Conservation (phyloP, 1,140 invertebrate genomes). For the Frieseomelitta varia region DNA sequence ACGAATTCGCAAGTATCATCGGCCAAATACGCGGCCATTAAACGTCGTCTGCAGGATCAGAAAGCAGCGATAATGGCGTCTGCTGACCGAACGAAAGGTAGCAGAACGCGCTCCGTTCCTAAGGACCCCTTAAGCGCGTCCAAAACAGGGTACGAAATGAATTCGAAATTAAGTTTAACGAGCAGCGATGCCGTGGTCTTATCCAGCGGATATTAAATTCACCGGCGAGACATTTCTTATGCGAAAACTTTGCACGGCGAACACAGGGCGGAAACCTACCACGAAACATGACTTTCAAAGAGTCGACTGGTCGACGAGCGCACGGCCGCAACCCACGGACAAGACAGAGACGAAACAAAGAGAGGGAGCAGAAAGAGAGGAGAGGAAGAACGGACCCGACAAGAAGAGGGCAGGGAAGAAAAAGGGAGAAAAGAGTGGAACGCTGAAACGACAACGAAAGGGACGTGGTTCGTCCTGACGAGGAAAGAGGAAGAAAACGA, state of each 20-base stretch:
- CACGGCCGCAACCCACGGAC: background rate
- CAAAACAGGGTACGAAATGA: slow-evolving; percentile 45
- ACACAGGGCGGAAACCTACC: slow-evolving; percentile 26
- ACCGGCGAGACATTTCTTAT: slow-evolving; percentile 59
- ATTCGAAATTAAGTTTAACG: slow-evolving; percentile 54
- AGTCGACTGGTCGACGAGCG: slow-evolving; percentile 17
- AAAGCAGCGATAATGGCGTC: slow-evolving; percentile 25
- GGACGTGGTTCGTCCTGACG: background rate
- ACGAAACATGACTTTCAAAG: slow-evolving; percentile 27
- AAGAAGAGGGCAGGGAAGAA: slow-evolving; percentile 21
- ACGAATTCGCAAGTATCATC: background rate
- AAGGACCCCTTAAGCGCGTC: background rate
- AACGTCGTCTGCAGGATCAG: background rate
- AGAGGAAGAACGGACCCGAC: slow-evolving; percentile 13
- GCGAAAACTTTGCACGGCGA: slow-evolving; percentile 57
- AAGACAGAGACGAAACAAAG: slow-evolving; percentile 18
- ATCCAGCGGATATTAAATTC: slow-evolving; percentile 69
- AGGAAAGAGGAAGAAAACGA: slow-evolving; percentile 9
- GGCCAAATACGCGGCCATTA: background rate
- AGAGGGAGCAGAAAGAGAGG: background rate
- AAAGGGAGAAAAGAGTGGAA: slow-evolving; percentile 15
- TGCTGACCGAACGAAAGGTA: slow-evolving; percentile 34
- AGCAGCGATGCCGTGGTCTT: slow-evolving; percentile 39
- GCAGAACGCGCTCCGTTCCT: background rate
- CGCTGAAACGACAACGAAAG: slow-evolving; percentile 5